These are phyloP conservation scores for Rhipidura dahli DNA, from an alignment of 2,113 vertebrate genomes.

Conservation along the genomic window DNA sequence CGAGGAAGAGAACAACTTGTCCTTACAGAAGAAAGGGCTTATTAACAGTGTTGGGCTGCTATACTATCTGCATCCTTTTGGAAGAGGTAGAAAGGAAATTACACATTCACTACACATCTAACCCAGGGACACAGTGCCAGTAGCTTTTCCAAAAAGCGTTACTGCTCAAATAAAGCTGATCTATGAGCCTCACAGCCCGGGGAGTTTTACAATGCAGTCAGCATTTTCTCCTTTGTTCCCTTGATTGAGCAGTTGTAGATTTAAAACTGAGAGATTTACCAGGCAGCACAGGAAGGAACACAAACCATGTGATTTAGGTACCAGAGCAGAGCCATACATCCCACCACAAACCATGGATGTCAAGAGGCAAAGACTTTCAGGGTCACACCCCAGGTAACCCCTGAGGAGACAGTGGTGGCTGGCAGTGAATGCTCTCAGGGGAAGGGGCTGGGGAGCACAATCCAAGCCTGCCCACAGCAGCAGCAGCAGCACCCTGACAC, in stretches of 20 bases:
- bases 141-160: neutral
- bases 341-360: neutral
- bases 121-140: neutral
- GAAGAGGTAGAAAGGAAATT: constrained; percentile 2
- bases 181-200: neutral
- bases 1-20: neutral
- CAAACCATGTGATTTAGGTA: neutral
- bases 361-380: neutral
- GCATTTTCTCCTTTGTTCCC: constrained; percentile 33
- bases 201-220: constrained; percentile 37
- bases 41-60: neutral
- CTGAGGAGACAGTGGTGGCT: rapidly evolving
- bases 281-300: neutral
- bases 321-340: neutral
- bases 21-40: neutral
- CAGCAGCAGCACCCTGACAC: neutral
- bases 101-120: neutral
- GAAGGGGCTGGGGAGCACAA: neutral
- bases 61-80: neutral
- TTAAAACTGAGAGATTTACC: constrained; percentile 6
- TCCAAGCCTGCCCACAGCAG: neutral
- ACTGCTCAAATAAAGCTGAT: constrained; percentile 59
- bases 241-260: constrained; percentile 42
- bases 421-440: neutral
- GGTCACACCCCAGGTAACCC: neutral